Percentiles rank a stretch among this genome's conserved stretches.
These are phyloP conservation scores for Diloba caeruleocephala DNA, from an alignment of 2,888 invertebrate species.

Conservation along the genomic window DNA sequence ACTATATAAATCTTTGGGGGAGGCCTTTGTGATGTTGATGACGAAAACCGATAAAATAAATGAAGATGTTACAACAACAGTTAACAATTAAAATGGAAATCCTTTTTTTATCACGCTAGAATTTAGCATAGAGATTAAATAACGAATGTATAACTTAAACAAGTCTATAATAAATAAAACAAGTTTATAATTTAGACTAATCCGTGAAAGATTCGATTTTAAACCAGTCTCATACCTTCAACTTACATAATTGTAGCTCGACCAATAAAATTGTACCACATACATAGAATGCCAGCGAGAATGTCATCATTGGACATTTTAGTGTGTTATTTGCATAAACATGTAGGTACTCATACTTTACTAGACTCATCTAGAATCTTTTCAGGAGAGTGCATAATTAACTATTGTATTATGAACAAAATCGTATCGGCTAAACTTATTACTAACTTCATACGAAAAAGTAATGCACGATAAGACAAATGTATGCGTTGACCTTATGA, in stretches of 20 bases:
- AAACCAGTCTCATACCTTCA: slow-evolving; percentile 47
- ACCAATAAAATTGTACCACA: slow-evolving; percentile 53
- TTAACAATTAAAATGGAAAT: no score
- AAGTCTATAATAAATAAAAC: slow-evolving; percentile 13
- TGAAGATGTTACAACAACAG: no score
- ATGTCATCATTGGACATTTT: slow-evolving; percentile 12
- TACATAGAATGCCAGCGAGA: not conserved
- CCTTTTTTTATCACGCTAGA: slow-evolving; percentile 9
- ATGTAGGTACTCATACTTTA: not conserved
- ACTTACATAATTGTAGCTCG: slow-evolving; percentile 17
- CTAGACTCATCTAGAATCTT: slow-evolving; percentile 15
- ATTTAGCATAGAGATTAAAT: slow-evolving; percentile 13
- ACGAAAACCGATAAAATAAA: no score
- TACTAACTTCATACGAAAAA: no score
- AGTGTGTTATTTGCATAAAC: not conserved
- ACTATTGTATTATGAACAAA: not conserved
- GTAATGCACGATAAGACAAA: no score
- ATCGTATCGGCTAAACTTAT: not conserved
- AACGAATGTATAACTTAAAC: slow-evolving; percentile 29
- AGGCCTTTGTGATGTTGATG: no score
- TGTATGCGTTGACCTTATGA: slow-evolving; percentile 34
- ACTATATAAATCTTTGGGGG: no score
- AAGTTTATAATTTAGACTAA: slow-evolving; percentile 31
- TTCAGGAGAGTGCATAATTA: not conserved
- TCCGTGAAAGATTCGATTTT: slow-evolving; percentile 16